phyloP scores from a whole-genome alignment of 2,888 invertebrate genomes.

The Phengaris alcon region DNA sequence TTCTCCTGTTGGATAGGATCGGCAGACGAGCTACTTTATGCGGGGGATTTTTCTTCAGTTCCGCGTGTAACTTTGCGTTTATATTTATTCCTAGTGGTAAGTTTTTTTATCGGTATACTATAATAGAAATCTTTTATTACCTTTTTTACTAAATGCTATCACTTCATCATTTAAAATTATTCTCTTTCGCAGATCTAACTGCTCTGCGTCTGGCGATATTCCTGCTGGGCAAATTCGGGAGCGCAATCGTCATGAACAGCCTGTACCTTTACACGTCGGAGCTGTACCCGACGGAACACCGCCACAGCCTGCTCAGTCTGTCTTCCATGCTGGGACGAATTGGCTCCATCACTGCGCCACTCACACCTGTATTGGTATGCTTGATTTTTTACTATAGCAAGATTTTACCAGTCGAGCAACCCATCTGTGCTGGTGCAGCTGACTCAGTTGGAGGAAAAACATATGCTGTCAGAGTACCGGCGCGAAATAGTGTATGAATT shows the following conservation, averaged over 20 bases:
- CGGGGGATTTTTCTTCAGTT: slow-evolving; percentile 80
- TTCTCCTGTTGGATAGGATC: slow-evolving; percentile 80
- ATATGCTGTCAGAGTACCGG: too few relatives aligned
- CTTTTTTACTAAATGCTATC: not conserved
- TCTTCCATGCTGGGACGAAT: slow-evolving; percentile 86
- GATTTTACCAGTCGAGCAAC: too few relatives aligned
- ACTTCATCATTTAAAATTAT: too few relatives aligned
- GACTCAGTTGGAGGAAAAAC: too few relatives aligned
- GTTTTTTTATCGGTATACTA: not conserved
- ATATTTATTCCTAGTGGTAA: slow-evolving; percentile 74
- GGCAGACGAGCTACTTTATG: slow-evolving; percentile 82
- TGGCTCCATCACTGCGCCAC: slow-evolving; percentile 85
- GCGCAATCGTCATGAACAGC: slow-evolving; percentile 81
- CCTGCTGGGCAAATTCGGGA: slow-evolving; percentile 82
- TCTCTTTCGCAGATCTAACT: slow-evolving; percentile 34
- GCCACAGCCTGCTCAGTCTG: slow-evolving; percentile 83
- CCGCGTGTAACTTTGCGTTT: slow-evolving; percentile 60
- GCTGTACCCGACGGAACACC: slow-evolving; percentile 84
- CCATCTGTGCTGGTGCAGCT: too few relatives aligned
- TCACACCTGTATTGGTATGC: slow-evolving; percentile 81
- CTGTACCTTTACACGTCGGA: slow-evolving; percentile 84
- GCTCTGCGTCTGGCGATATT: slow-evolving; percentile 67
- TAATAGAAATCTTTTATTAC: not conserved
- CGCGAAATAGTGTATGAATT: too few relatives aligned
- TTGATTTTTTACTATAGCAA: not conserved